Evolutionary conservation across 2,888 invertebrate species (phyloP).

Genomic region (Hydraecia micacea): DNA sequence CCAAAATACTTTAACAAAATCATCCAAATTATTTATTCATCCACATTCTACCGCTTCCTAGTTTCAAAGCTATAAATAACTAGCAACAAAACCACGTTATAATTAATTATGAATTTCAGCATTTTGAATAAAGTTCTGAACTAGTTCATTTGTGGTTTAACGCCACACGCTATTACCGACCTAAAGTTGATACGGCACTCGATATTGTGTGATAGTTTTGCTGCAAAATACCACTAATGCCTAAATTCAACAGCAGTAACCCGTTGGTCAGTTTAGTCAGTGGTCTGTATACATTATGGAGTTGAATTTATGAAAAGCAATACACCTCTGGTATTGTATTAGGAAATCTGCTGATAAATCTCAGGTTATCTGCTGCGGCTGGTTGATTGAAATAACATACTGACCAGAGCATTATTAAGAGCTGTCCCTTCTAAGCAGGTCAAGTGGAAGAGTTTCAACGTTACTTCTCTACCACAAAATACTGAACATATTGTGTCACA

Average conservation of each 20-base stretch:
- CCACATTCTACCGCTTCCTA: background rate
- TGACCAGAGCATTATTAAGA: background rate
- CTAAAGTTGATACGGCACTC: conserved; percentile 1
- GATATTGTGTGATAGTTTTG: conserved; percentile 13
- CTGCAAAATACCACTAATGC: conserved; percentile 12
- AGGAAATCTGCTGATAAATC: background rate
- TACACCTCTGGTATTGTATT: background rate
- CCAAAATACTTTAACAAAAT: background rate
- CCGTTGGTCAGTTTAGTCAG: background rate
- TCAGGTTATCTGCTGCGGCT: background rate
- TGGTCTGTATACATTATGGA: background rate
- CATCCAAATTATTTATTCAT: background rate
- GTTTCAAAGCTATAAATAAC: conserved; percentile 17
- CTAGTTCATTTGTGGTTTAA: conserved; percentile 42
- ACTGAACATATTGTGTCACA: background rate
- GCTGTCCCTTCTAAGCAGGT: background rate
- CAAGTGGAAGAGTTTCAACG: background rate
- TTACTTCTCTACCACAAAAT: background rate
- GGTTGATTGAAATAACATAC: background rate
- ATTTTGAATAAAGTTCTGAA: conserved; percentile 22
- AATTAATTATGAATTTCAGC: conserved; percentile 24
- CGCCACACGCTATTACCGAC: conserved; percentile 10
- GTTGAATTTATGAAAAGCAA: background rate
- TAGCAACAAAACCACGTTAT: background rate
- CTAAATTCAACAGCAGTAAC: background rate